These are phyloP conservation scores for Helicoverpa assulta DNA, from an alignment of 2,888 invertebrate species.

Conservation along the genomic window DNA sequence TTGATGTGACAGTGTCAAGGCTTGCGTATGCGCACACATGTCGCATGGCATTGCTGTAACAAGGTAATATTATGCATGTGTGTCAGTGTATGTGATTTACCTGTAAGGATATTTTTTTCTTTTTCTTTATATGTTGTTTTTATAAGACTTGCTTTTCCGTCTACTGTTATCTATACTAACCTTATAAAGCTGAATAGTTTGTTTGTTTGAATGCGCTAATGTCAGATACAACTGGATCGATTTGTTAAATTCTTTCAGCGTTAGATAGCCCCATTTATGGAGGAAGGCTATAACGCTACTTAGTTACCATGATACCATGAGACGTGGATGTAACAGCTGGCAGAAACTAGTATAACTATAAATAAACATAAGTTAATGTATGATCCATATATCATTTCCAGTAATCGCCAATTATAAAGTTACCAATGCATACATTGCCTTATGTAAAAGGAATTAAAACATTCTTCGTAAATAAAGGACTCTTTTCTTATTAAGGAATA, in stretches of 20 bases:
- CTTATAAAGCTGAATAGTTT: too few relatives aligned
- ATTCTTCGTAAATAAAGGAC: neutral
- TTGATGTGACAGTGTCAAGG: conserved; percentile 54
- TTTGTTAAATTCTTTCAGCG: too few relatives aligned
- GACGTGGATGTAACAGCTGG: too few relatives aligned
- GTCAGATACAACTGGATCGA: too few relatives aligned
- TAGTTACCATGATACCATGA: too few relatives aligned
- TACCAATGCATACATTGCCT: neutral
- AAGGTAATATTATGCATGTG: conserved; percentile 44
- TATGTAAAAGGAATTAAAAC: conserved; percentile 18
- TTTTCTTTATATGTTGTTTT: neutral
- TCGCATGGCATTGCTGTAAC: conserved; percentile 41
- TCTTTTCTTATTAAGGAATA: conserved; percentile 9
- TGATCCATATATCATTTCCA: neutral
- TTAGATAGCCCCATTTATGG: too few relatives aligned
- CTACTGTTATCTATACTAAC: too few relatives aligned
- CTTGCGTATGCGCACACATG: conserved; percentile 8
- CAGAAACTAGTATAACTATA: neutral
- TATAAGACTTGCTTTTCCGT: too few relatives aligned
- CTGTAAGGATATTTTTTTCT: conserved; percentile 8
- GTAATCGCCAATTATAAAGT: neutral
- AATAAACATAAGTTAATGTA: neutral
- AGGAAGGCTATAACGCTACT: too few relatives aligned
- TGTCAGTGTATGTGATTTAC: conserved; percentile 29
- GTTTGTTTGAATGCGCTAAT: too few relatives aligned